phyloP scores from a whole-genome alignment of 1,140 invertebrate species.

The Brachionus paranguensis region DNA sequence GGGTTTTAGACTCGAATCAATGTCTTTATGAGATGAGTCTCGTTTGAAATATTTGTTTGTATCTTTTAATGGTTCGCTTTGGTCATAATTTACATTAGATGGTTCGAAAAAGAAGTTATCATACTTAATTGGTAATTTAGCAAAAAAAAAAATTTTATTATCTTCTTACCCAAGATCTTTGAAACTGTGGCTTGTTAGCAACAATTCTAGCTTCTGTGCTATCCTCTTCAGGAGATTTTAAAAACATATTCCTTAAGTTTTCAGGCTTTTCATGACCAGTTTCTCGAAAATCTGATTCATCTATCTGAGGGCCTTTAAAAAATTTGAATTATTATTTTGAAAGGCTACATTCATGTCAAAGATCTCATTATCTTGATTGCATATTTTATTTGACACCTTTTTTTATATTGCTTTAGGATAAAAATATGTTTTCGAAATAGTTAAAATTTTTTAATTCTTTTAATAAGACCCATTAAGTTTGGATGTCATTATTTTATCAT shows the following conservation, averaged over 20 bases:
- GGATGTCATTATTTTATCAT: no score
- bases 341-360: not conserved
- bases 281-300: not conserved
- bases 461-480: no score
- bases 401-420: not conserved
- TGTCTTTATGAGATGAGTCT: not conserved
- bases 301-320: not conserved
- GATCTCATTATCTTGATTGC: not conserved
- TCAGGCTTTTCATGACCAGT: not conserved
- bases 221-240: not conserved
- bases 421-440: no score
- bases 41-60: not conserved
- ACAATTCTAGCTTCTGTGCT: not conserved
- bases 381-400: not conserved
- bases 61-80: not conserved
- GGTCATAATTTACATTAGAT: not conserved
- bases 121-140: not conserved
- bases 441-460: no score
- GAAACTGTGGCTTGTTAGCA: not conserved
- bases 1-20: not conserved
- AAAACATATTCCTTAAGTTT: slow-evolving; percentile 9
- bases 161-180: not conserved
- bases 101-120: not conserved
- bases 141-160: not conserved
- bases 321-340: not conserved